Evolutionary conservation across 2,113 vertebrate genomes (phyloP).

Genomic region (Zingel zingel): DNA sequence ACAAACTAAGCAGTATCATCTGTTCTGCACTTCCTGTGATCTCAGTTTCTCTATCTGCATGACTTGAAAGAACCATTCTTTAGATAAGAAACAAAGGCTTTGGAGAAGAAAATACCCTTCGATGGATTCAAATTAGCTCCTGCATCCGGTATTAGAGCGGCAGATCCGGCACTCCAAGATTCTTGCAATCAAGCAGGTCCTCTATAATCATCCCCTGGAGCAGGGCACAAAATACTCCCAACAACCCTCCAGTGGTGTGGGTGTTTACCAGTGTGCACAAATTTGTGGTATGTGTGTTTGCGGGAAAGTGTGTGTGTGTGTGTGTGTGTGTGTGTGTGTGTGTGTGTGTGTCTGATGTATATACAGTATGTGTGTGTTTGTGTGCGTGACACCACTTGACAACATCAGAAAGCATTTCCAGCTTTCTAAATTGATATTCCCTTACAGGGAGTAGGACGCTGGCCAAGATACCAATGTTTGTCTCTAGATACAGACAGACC

Average conservation of each 20-base stretch:
- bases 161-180: conserved; percentile 54
- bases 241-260: conserved; percentile 29
- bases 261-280: conserved; percentile 29
- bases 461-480: conserved; percentile 29
- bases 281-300: neutral
- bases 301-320: neutral
- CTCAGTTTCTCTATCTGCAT: conserved; percentile 56
- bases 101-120: conserved; percentile 47
- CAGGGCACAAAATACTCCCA: conserved; percentile 32
- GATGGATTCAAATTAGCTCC: conserved; percentile 63
- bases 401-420: conserved; percentile 51
- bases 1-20: conserved; percentile 54
- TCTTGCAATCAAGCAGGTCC: conserved; percentile 69
- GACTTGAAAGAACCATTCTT: conserved; percentile 60
- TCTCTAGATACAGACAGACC: conserved; percentile 16
- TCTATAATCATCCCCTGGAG: conserved; percentile 60
- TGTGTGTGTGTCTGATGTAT: neutral
- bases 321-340: neutral
- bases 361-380: neutral
- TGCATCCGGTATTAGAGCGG: conserved; percentile 46
- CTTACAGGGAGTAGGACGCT: conserved; percentile 9
- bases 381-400: conserved; percentile 27
- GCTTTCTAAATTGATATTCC: conserved; percentile 47
- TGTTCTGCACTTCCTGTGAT: conserved; percentile 59
- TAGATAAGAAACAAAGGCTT: conserved; percentile 71